Base-by-base conservation (phyloP, 2,888 invertebrate genomes). In the Rhagium mordax region DNA sequence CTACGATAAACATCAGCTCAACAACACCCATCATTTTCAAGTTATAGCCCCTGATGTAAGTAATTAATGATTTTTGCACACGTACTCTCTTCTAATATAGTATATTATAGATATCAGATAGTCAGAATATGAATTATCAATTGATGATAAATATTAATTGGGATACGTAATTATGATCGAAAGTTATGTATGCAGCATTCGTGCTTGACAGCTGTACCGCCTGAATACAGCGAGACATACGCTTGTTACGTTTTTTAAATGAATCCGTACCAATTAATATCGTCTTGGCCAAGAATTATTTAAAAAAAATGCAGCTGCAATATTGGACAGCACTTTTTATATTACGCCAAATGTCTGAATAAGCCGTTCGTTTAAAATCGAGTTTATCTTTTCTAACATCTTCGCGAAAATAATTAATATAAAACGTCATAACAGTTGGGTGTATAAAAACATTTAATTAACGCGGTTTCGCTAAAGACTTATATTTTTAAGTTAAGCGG, bases 221-320 rank as follows among this genome's bases (percentile, higher is more conserved):
- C 16, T 10, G 13, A 20, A 55, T 18, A 53, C 53, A 51, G 18
- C 55, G 55, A 57, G 27, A 27, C 16, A 24, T 27, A 57, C 41
- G 41, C n/a, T 41, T 41, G 4, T 15, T 41, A 41, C 41, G 53
- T 53, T 66, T 51, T 27, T 53, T 66, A 53, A 66, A 66, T 53
- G 66, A 66, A 66, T 53, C 66, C 66, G 53, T 49, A 66, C 53
- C 66, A 66, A 66, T 66, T 66, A 66, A 66, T 66, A 53, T 66
- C 15, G 66, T 29, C 15, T 21, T 18, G 16, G 18, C 49, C 66
- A 51, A 55, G 66, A 53, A 66, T 53, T 66, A 66, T 66, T 66
- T 49, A 29, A n/a, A 53, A 27, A 49, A 41, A 57, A 57, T 57
- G 55, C 55, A 57, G 55, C 55, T 57, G 55, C 55, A 57, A 27